Percentiles rank a stretch among this genome's conserved stretches.
phyloP scores from a whole-genome alignment of 2,888 invertebrate genomes.

The Hypolimnas misippus region DNA sequence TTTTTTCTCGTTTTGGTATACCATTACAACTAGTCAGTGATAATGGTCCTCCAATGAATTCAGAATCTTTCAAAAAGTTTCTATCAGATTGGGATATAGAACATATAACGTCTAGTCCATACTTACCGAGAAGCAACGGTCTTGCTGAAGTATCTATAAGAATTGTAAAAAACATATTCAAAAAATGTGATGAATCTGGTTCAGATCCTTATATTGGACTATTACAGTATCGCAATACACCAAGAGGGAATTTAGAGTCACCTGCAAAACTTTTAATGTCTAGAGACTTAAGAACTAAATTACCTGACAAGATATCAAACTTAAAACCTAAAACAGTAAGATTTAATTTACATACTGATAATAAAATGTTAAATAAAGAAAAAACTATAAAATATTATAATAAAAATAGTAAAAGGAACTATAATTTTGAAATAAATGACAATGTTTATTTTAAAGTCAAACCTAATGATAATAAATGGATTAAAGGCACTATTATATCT shows the following conservation, averaged over 20 bases:
- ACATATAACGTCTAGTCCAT: conserved; percentile 12
- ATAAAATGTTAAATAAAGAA: background rate
- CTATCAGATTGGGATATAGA: background rate
- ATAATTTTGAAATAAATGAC: background rate
- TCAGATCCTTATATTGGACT: background rate
- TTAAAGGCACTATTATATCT: no score
- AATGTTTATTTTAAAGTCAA: background rate
- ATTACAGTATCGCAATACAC: conserved; percentile 7
- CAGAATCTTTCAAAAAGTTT: no score
- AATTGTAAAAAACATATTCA: conserved; percentile 5
- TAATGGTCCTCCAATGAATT: no score
- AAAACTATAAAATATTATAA: conserved; percentile 5
- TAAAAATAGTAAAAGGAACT: background rate
- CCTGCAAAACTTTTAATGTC: conserved; percentile 5
- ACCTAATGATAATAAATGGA: background rate
- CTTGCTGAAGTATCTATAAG: conserved; percentile 2
- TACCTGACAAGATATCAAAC: background rate
- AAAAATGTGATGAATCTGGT: background rate
- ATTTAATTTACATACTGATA: background rate
- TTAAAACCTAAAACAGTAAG: background rate
- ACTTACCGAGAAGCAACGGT: conserved; percentile 1
- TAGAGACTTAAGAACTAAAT: background rate
- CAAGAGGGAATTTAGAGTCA: background rate
- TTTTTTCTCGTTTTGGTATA: no score
- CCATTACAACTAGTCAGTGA: no score